A percentile compares a stretch with the other conserved stretches of the same genome.
phyloP scores from a whole-genome alignment of 2,797 vertebrate species.

The Sarcoramphus papa region DNA sequence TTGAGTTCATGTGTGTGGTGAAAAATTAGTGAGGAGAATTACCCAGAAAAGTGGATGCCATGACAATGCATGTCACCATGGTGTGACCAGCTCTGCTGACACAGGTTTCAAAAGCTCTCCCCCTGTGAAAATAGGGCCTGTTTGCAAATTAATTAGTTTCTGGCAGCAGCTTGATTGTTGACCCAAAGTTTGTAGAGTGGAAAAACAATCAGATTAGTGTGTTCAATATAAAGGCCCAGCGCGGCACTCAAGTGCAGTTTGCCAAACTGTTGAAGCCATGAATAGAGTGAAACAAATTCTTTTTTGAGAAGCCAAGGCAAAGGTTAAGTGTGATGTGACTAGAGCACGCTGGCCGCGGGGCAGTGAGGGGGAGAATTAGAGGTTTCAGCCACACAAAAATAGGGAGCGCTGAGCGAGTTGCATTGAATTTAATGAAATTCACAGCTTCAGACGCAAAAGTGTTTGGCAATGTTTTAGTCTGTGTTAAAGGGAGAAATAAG shows the following conservation, averaged over 20 bases:
- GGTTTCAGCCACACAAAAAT: constrained; percentile 63
- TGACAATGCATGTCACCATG: constrained; percentile 76
- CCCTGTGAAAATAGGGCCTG: constrained; percentile 78
- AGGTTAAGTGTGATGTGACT: constrained; percentile 83
- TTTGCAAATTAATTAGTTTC: constrained; percentile 86
- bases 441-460: background rate
- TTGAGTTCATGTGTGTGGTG: constrained; percentile 74
- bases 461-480: constrained; percentile 32
- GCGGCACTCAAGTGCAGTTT: constrained; percentile 71
- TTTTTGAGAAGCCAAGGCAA: constrained; percentile 73
- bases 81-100: constrained; percentile 76
- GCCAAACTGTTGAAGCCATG: constrained; percentile 69
- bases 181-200: constrained; percentile 80
- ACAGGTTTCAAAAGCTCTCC: constrained; percentile 77
- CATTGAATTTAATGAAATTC: constrained; percentile 62
- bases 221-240: constrained; percentile 75
- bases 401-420: constrained; percentile 26
- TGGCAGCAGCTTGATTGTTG: constrained; percentile 80
- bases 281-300: constrained; percentile 78
- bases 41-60: constrained; percentile 70
- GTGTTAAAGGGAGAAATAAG: constrained; percentile 2
- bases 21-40: constrained; percentile 76
- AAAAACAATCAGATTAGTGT: constrained; percentile 84
- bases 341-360: constrained; percentile 48
- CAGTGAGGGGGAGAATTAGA: constrained; percentile 19